These are phyloP conservation scores for Papilio dardanus DNA, from an alignment of 1,140 invertebrate species.

Conservation along the genomic window DNA sequence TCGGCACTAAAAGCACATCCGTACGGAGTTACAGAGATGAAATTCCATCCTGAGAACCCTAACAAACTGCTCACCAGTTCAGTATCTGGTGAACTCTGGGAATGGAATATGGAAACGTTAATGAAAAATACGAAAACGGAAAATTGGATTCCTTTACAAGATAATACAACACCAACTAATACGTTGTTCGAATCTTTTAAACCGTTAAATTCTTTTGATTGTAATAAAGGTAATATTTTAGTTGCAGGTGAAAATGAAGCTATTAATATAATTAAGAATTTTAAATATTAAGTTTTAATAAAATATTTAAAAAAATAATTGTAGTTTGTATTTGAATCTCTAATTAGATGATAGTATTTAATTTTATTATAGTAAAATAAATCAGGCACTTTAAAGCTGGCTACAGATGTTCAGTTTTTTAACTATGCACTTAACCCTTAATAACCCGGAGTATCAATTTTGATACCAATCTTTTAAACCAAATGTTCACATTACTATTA, in stretches of 20 bases:
- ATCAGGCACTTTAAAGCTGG: too few species aligned
- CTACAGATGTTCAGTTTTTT: too few species aligned
- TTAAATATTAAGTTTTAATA: constrained; percentile 67
- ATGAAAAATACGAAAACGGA: constrained; percentile 70
- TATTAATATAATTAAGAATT: constrained; percentile 88
- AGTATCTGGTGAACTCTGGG: constrained; percentile 91
- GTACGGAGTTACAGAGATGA: constrained; percentile 89
- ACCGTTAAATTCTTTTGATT: constrained; percentile 91
- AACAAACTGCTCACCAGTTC: constrained; percentile 92
- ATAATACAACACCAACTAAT: constrained; percentile 87
- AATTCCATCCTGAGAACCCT: constrained; percentile 92
- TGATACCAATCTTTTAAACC: too few species aligned
- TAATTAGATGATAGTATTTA: too few species aligned
- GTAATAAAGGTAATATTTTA: constrained; percentile 87
- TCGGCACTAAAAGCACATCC: constrained; percentile 91
- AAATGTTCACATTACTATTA: too few species aligned
- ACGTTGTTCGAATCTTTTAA: constrained; percentile 88
- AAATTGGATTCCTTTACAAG: constrained; percentile 84
- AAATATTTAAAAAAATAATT: constrained; percentile 15
- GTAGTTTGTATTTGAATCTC: neutral
- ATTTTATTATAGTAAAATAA: too few species aligned
- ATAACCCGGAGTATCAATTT: too few species aligned
- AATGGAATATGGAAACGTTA: constrained; percentile 87
- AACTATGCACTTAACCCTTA: too few species aligned
- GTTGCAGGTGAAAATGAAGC: constrained; percentile 94